Evolutionary conservation across 2,888 invertebrate species (phyloP), one percentile per base, ranked within the genome.

Genomic region (Cerastis leucographa): DNA sequence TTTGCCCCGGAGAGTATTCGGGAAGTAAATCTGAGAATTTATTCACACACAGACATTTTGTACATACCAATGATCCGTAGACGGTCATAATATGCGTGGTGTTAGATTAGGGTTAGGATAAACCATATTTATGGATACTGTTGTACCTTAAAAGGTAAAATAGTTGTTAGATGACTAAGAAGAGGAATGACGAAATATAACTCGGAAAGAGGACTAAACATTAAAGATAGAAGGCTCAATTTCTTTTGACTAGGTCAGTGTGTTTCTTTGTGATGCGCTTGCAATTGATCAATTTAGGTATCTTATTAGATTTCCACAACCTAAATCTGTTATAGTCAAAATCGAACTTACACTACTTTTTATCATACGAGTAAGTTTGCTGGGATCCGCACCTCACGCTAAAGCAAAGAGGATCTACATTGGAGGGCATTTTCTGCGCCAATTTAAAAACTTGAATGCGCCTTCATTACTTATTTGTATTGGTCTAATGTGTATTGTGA

Each of bases 401-500:
- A 54, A 22, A 29, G 22, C 61, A 56, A 66, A 78, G 19, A 49
- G 54, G 54, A 78, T 19, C 44, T 62, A 49, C 35, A 56, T 74
- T 42, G 29, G 40, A 75, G 72, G 72, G 66, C 76, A 74, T 51
- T 49, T 59, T 68, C 46, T 66, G 56, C 78, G 42, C 59, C 29
- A 71, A 71, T 84, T 72, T 65, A 69, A 75, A 73, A 74, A 65
- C 73, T 59, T 54, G 68, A 76, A 64, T 74, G 62, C 70, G 68
- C 66, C 66, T 83, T 76, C 64, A 71, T 76, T 80, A 80, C 42
- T 74, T 74, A 76, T 83, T 76, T 80, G 78, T 85, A 71, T 84
- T 72, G 65, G 35, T 42, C 70, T 76, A 83, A 83, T 76, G 74
- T 83, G 73, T 83, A 87, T 81, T 81, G 78, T 85, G 81, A 74